phyloP scores from a whole-genome alignment of 1,140 invertebrate genomes.

The Gerris buenoi region DNA sequence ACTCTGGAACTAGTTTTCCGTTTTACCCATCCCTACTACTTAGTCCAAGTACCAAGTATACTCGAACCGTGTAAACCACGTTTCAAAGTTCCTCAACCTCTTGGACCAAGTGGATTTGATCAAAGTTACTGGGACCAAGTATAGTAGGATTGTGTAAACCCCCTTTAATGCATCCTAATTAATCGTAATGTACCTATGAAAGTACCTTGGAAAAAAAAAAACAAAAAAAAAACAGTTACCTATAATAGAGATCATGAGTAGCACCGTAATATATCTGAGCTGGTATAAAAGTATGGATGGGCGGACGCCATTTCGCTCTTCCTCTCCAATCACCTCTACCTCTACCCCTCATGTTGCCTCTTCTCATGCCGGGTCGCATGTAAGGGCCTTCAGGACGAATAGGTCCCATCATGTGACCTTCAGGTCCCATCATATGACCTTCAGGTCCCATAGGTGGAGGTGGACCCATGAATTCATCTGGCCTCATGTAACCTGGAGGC shows the following conservation, averaged over 20 bases:
- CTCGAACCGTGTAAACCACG: too few relatives aligned
- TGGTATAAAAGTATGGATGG: neutral
- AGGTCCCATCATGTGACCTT: neutral
- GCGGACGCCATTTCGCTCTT: neutral
- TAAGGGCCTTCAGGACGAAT: neutral
- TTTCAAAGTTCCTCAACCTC: too few relatives aligned
- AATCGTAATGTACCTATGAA: too few relatives aligned
- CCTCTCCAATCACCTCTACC: neutral
- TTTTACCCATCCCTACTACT: too few relatives aligned
- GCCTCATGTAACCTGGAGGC: neutral
- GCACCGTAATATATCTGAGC: neutral
- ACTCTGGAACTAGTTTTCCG: too few relatives aligned
- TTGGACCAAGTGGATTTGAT: too few relatives aligned
- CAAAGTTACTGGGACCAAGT: too few relatives aligned
- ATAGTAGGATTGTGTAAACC: too few relatives aligned
- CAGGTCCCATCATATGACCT: neutral
- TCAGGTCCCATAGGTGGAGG: neutral
- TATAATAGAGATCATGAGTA: neutral
- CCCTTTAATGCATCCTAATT: too few relatives aligned
- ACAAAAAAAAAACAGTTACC: too few relatives aligned
- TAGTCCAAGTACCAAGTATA: too few relatives aligned
- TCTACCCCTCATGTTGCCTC: neutral
- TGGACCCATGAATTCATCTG: neutral
- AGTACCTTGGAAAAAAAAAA: too few relatives aligned
- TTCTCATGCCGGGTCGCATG: neutral